Evolutionary conservation across 2,113 vertebrate species (phyloP), one percentile per base, ranked within the genome.

Genomic region (Rafetus swinhoei): DNA sequence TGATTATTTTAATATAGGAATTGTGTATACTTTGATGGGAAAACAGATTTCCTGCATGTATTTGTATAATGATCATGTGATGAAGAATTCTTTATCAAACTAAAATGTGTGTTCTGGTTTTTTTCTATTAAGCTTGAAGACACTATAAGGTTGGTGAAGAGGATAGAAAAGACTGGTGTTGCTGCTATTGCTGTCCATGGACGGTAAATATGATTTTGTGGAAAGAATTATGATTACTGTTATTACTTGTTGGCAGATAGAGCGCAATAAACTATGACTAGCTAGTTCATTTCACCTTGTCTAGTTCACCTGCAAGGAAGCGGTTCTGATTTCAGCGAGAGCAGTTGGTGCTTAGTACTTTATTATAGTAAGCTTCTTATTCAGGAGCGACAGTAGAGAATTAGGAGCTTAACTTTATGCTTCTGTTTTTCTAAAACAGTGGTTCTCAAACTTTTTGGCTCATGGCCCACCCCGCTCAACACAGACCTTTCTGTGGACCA

Each of bases 181-280:
- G 97, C 99, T 12, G 99, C 99, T 8, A 97, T 99, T 82, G 99
- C 99, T 0, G 99, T 99, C 79, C 99, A 99, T 35, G 99, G 99
- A 95, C 99, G 99, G 99, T 99, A 97, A 98, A 93, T 91, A 0
- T 0, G 5, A 93, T 92, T 91, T 32, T 79, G 72, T 32, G 56
- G 56, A 74, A 72, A 27, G n/a, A 55, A 15, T 55, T 21, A 59
- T 29, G 45, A 50, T 15, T 39, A 25, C 32, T 24, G 22, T 60
- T 79, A 13, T 15, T 86, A 32, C 74, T 91, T 90, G 7, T 32
- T 88, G 69, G 8, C 82, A 56, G 86, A 79, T 29, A 14, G 55
- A 76, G 24, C 18, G 4, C 18, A 50, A 9, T 65, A 62, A 82
- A 35, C 5, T 87, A 18, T 39, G 22, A 39, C 10, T 84, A 29